Conservation (phyloP, 2,113 vertebrate genomes). For the Hippolais icterina region DNA sequence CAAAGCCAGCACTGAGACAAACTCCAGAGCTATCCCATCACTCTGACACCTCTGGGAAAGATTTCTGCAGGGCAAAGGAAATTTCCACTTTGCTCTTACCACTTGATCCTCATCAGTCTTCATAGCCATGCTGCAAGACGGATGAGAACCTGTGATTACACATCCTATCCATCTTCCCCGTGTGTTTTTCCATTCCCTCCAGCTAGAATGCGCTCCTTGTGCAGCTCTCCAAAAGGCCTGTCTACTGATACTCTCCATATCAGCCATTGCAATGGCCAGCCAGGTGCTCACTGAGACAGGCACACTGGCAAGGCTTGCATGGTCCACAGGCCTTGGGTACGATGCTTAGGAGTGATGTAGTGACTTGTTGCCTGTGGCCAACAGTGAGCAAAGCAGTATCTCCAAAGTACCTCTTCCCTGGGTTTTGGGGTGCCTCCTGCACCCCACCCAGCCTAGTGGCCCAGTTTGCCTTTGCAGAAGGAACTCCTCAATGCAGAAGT, state of each 20-base stretch:
- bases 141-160: neutral
- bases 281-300: neutral
- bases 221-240: neutral
- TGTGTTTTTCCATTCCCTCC: neutral
- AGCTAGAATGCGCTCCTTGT: neutral
- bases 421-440: neutral
- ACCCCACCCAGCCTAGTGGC: neutral
- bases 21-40: neutral
- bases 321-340: neutral
- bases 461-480: conserved; percentile 34
- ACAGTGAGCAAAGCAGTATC: neutral
- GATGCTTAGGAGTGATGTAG: neutral
- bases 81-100: neutral
- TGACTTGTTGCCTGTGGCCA: neutral
- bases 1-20: neutral
- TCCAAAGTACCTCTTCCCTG: neutral
- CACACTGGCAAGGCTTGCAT: accelerated
- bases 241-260: neutral
- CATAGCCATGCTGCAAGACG: neutral
- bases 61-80: neutral
- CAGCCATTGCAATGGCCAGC: neutral
- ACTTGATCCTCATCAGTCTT: neutral
- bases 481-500: conserved; percentile 77
- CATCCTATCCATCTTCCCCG: neutral
- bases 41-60: neutral